A percentile compares a stretch with the other conserved stretches of the same genome.
These are phyloP conservation scores for Clunio marinus DNA, from an alignment of 2,888 invertebrate species.

Conservation along the genomic window DNA sequence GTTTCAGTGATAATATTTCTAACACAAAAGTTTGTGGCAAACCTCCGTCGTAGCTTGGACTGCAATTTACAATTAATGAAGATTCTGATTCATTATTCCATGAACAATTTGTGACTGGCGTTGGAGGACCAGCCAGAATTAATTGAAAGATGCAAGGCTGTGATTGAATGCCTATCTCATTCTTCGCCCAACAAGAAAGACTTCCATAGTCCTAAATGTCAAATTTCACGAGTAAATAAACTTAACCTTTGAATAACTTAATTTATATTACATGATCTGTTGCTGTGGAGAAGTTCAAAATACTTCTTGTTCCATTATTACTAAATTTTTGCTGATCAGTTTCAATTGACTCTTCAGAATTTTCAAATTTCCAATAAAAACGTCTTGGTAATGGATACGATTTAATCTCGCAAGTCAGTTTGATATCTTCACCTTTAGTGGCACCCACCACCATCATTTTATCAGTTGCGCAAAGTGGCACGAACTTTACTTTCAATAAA, in stretches of 20 bases:
- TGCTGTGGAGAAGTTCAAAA: conserved; percentile 51
- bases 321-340: conserved; percentile 29
- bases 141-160: conserved; percentile 64
- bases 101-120: conserved; percentile 39
- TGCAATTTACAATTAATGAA: conserved; percentile 37
- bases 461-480: conserved; percentile 58
- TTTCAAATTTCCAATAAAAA: conserved; percentile 40
- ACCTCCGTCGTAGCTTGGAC: conserved; percentile 39
- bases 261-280: conserved; percentile 49
- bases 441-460: conserved; percentile 73
- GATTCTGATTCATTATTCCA: conserved; percentile 39
- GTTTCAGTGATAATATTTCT: conserved; percentile 39
- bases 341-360: conserved; percentile 38
- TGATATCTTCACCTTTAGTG: conserved; percentile 71
- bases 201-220: conserved; percentile 69
- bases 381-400: conserved; percentile 69
- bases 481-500: conserved; percentile 73
- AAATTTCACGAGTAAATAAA: not conserved
- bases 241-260: not conserved
- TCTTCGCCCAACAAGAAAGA: conserved; percentile 72
- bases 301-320: conserved; percentile 39
- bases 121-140: conserved; percentile 59
- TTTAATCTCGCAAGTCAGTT: conserved; percentile 76
- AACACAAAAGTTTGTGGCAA: conserved; percentile 38
- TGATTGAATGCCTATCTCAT: conserved; percentile 69